Evolutionary conservation across 1,140 invertebrate genomes (phyloP), one percentile per base, ranked within the genome.

Genomic region (Aphelenchoides fujianensis): DNA sequence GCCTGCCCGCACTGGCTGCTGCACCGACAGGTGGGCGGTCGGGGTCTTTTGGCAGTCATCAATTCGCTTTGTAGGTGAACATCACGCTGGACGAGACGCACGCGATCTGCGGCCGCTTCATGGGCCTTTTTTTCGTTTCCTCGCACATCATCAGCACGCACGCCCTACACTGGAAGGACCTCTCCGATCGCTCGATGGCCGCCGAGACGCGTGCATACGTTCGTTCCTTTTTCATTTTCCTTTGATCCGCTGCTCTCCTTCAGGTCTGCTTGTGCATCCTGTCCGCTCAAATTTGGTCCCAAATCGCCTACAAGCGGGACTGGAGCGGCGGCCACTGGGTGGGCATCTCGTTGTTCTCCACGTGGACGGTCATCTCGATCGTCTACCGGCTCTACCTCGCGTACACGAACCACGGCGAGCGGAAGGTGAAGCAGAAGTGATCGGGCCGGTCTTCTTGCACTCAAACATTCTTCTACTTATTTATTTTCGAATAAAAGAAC

Each of bases 251-350:
- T 3, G 5, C n/a, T 52, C 35, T 3, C 3, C 69, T 79, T 81
- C 63, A 79, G 71, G 78, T 76, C 31, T 82, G 80, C 54, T 12
- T 83, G 23, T 76, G 76, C 31, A 83, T 83, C 37, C 68, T 83
- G 7, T 72, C 74, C 27, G 82, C 78, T 9, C 82, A 83, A 70
- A 70, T 83, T 62, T 83, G 82, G 82, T 84, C 82, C 5, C 82
- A 83, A 69, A 70, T 79, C 35, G 80, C 81, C 28, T 83, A 83
- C 59, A 63, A 71, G 63, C 34, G 61, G n/a, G 57, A 80, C 41
- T 83, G 82, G 82, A 72, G 69, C 2, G 76, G 73, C 35, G 62
- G 59, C 23, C 82, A 84, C 53, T 83, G 82, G 81, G 77, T 83
- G 52, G 82, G 82, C 7, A 83, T 83, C 53, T 73, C 72, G 2